Evolutionary conservation across 2,888 invertebrate species (phyloP), one percentile per base, ranked within the genome.

Genomic region (Chloroclysta siterata): DNA sequence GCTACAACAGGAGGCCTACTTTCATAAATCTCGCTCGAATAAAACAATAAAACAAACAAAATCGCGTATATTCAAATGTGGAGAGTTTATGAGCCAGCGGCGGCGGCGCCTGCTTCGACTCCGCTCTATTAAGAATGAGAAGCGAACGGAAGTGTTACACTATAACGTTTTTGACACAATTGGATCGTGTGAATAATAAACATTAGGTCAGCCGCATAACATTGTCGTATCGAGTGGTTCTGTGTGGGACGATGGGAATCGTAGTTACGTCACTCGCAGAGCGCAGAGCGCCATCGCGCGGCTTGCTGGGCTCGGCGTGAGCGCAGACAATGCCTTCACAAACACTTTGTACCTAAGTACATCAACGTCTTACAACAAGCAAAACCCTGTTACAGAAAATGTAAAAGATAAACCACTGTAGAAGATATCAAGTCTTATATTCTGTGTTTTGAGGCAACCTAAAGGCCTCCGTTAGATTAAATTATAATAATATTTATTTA

Each of bases 161-260:
- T 78, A 71, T 75, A 76, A 77, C 76, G 78, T 78, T 83, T 81
- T 83, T 80, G 82, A 82, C 83, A 83, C 82, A 84, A 84, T 84
- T 84, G 81, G 84, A 85, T 86, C 85, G 85, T 85, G 84, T 84
- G 83, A 85, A 86, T 82, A 84, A 85, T 81, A 85, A 85, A 87
- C 80, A 85, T 83, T 78, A 75, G 80, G 78, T 78, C 77, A 75
- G 77, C 74, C 75, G 75, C 77, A 76, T 76, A 79, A 79, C 73
- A 75, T 72, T 77, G 78, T 82, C 78, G 79, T 76, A 77, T 78
- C 72, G 75, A 76, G 77, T 72, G 73, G 72, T 72, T 75, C 66
- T 72, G 74, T 80, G 78, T 78, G 75, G 77, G 77, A 73, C 72
- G 77, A 74, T 72, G 78, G 75, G 74, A 75, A 72, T 69, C 63